Percentiles rank a stretch among this genome's conserved stretches.
phyloP scores from a whole-genome alignment of 2,113 vertebrate genomes.

The Uria lomvia region DNA sequence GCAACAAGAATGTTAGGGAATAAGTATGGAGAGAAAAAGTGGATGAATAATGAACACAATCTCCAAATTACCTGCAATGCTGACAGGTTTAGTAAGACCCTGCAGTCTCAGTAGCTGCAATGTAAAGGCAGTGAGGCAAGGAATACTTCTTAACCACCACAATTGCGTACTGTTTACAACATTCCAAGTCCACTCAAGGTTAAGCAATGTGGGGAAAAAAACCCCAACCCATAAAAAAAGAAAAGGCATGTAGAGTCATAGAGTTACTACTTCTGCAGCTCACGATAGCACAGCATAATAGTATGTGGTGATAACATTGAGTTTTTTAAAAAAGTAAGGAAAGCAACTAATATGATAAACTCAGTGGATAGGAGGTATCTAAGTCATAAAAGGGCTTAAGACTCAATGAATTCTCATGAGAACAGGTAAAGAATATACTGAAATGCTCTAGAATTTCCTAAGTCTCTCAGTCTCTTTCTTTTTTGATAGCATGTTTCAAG shows the following conservation, averaged over 20 bases:
- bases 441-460: neutral
- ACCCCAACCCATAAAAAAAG: neutral
- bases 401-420: neutral
- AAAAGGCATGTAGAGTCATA: accelerated
- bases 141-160: neutral
- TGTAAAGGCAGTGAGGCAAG: neutral
- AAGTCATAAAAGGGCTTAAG: neutral
- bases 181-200: neutral
- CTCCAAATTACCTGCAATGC: neutral
- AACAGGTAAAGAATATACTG: neutral
- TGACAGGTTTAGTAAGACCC: neutral
- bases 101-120: neutral
- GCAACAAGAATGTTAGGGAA: neutral
- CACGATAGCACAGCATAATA: neutral
- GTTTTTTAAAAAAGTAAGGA: neutral
- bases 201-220: neutral
- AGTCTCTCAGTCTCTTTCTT: neutral
- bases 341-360: neutral
- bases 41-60: neutral
- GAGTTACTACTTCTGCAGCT: neutral
- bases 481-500: neutral
- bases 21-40: neutral
- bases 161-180: neutral
- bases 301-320: neutral
- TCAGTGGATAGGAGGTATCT: neutral